These are phyloP conservation scores for Drosophila kanapiae DNA, from an alignment of 1,140 invertebrate genomes.

Conservation along the genomic window DNA sequence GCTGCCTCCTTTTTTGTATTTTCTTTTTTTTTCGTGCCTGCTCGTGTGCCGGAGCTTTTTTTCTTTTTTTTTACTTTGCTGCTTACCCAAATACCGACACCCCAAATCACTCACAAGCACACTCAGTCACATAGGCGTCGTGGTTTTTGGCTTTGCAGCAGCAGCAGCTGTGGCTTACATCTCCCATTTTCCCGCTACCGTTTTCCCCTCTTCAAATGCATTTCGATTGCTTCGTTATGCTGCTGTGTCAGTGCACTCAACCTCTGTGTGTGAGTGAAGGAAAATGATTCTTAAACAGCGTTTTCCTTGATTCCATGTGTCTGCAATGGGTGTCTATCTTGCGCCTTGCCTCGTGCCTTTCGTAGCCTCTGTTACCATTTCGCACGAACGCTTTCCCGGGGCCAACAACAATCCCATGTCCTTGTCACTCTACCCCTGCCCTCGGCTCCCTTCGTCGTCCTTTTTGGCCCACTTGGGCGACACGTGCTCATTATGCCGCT, in stretches of 20 bases:
- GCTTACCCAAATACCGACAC: constrained; percentile 41
- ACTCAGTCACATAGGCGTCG: constrained; percentile 19
- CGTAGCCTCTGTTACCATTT: constrained; percentile 62
- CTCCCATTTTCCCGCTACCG: constrained; percentile 25
- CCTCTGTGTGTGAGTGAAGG: constrained; percentile 36
- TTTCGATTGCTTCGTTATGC: constrained; percentile 77
- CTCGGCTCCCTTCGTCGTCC: constrained; percentile 1
- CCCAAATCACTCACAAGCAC: constrained; percentile 34
- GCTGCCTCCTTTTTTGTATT: constrained; percentile 56
- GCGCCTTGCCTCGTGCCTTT: constrained; percentile 32
- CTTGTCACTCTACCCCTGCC: constrained; percentile 26
- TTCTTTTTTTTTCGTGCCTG: constrained; percentile 50
- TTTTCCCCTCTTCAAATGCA: constrained; percentile 66
- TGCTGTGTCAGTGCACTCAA: constrained; percentile 72
- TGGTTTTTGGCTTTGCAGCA: constrained; percentile 31
- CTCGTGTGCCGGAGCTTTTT: constrained; percentile 26
- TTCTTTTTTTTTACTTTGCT: constrained; percentile 36
- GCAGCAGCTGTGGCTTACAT: constrained; percentile 34
- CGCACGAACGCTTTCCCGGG: constrained; percentile 42
- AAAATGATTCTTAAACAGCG: constrained; percentile 60
- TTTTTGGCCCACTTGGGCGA: constrained; percentile 59
- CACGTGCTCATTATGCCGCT: constrained; percentile 77
- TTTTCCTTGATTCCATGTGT: constrained; percentile 67
- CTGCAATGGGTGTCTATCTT: constrained; percentile 36
- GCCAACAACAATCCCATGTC: constrained; percentile 25